phyloP scores from a whole-genome alignment of 2,888 invertebrate genomes.

The Tineola bisselliella region DNA sequence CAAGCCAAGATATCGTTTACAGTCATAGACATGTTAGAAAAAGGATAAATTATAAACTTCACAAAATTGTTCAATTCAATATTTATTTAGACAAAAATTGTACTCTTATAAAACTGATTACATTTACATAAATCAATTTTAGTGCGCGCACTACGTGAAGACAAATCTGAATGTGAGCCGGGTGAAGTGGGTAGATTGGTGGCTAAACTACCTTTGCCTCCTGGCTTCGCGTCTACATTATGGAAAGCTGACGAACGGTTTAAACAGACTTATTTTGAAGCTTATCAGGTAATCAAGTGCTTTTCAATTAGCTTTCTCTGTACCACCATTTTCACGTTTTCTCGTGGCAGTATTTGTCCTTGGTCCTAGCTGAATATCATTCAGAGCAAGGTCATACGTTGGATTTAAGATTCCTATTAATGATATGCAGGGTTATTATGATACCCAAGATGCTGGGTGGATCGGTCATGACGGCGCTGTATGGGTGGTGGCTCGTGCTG shows the following conservation, averaged over 20 bases:
- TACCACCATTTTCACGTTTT: too few species aligned
- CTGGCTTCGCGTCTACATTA: slow-evolving; percentile 85
- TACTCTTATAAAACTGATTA: too few species aligned
- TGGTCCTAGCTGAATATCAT: too few species aligned
- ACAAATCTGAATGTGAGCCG: slow-evolving; percentile 74
- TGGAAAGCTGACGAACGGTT: slow-evolving; percentile 85
- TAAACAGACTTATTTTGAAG: slow-evolving; percentile 82
- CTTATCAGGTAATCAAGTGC: slow-evolving; percentile 76
- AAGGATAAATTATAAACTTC: too few species aligned
- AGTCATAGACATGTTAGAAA: too few species aligned
- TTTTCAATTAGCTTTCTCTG: neutral
- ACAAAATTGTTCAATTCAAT: too few species aligned
- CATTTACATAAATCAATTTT: too few species aligned
- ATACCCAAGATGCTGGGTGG: slow-evolving; percentile 95
- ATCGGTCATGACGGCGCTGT: slow-evolving; percentile 84
- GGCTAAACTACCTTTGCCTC: slow-evolving; percentile 86
- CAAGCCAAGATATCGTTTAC: too few species aligned
- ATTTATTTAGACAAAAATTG: too few species aligned
- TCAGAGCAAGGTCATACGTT: too few species aligned
- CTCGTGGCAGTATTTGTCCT: too few species aligned
- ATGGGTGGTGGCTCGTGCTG: slow-evolving; percentile 89
- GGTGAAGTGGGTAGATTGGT: slow-evolving; percentile 86
- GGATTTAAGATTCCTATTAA: neutral
- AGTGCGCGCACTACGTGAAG: slow-evolving; percentile 55
- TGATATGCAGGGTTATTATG: slow-evolving; percentile 79